Conservation (phyloP, 2,888 invertebrate genomes). For the Conistra vaccinii region DNA sequence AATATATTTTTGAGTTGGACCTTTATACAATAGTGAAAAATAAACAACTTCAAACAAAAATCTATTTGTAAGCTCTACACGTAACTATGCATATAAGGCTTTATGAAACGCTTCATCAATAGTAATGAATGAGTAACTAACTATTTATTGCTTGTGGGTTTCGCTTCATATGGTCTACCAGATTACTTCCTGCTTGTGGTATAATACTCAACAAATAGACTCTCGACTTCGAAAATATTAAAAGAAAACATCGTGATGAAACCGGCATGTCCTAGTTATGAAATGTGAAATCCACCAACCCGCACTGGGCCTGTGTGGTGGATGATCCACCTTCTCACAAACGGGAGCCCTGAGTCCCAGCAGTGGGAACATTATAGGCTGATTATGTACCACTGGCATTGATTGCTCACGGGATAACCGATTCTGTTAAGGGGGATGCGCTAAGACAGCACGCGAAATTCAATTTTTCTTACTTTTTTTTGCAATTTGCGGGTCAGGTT, state of each 20-base stretch:
- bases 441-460: too few species aligned
- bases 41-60: background rate
- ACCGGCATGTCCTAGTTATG: background rate
- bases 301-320: background rate
- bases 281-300: background rate
- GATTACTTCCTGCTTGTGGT: background rate
- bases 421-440: background rate
- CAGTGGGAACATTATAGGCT: background rate
- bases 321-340: background rate
- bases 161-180: background rate
- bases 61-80: background rate
- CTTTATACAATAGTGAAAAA: background rate
- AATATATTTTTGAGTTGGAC: background rate
- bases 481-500: too few species aligned
- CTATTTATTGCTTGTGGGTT: background rate
- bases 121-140: constrained; percentile 3
- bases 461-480: too few species aligned
- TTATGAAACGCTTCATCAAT: constrained; percentile 11
- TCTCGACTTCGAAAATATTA: background rate
- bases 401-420: background rate
- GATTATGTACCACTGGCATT: background rate
- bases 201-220: background rate
- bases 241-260: background rate
- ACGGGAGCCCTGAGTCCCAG: background rate
- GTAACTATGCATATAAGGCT: background rate